Base-by-base conservation (phyloP, 2,888 invertebrate species). In the Trilocha varians region DNA sequence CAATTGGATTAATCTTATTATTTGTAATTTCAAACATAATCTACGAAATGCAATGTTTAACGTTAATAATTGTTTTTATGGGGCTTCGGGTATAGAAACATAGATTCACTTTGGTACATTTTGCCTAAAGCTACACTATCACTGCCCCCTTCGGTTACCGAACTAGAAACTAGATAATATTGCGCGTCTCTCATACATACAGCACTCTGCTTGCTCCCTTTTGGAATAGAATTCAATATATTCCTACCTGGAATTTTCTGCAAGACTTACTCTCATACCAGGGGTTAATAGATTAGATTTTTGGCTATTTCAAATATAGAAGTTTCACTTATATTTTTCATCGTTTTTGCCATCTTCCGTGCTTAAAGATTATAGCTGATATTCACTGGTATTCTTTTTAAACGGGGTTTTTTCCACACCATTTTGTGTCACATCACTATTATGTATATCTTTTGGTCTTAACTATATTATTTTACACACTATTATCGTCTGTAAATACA, bases 401-500 rank as follows among this genome's bases (percentile, higher is more conserved):
- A 25, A 4, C 8, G 25, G 25, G 2, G 11, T 25, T 25, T 25
- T 6, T 6, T 11, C 8, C 1, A 9, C 25, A 25, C 25, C 11
- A 9, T 25, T 25, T 25, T 6, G 11, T 25, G 11, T 25, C 25
- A 25, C n/a, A n/a, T n/a, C n/a, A n/a, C n/a, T 45, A 41, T 38
- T 34, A 46, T 45, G 36, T 48, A 43, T 36, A 51, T 51, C 57
- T 65, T 50, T 53, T 65, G 59, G 61, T 59, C 61, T 57, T 48
- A 59, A 56, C 59, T 53, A 63, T 55, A 60, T 57, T 67, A 18
- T 68, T 58, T 64, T 71, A 60, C 55, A 14, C 51, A 53, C 54
- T 65, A 9, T 67, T 55, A 60, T 69, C 74, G 72, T 75, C 73
- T 86, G 80, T 84, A 82, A 84, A 87, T 85, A 84, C 79, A 80